Conservation (phyloP, 2,888 invertebrate species). For the Dolomedes plantarius region DNA sequence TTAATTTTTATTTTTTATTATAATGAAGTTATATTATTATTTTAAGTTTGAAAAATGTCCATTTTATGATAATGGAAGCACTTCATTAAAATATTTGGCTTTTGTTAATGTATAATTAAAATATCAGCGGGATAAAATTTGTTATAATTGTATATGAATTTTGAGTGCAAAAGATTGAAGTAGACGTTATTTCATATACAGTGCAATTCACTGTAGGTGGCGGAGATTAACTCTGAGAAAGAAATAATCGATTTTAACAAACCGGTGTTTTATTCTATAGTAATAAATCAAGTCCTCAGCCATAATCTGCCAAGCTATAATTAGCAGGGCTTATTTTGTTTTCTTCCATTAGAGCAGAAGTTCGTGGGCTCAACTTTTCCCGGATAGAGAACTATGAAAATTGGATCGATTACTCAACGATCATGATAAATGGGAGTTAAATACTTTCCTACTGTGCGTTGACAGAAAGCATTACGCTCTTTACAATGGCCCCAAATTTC, state of each 20-base stretch:
- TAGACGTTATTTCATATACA: too few relatives aligned
- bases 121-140: too few relatives aligned
- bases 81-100: too few relatives aligned
- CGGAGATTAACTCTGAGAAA: background rate
- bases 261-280: constrained; percentile 28
- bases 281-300: constrained; percentile 60
- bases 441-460: constrained; percentile 27
- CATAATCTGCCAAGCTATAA: constrained; percentile 63
- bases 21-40: too few relatives aligned
- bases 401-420: constrained; percentile 41
- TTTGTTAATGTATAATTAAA: too few relatives aligned
- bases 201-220: too few relatives aligned
- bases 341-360: background rate
- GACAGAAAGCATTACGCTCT: constrained; percentile 47
- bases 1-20: too few relatives aligned
- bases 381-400: constrained; percentile 44
- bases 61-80: too few relatives aligned
- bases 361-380: constrained; percentile 35
- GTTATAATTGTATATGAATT: too few relatives aligned
- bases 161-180: too few relatives aligned
- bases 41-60: too few relatives aligned
- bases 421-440: constrained; percentile 65
- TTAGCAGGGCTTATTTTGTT: constrained; percentile 53
- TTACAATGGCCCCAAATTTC: too few relatives aligned
- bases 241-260: constrained; percentile 9